Percentiles rank a stretch among this genome's conserved stretches.
Conservation (phyloP, 2,888 invertebrate species). For the Nemurella pictetii region DNA sequence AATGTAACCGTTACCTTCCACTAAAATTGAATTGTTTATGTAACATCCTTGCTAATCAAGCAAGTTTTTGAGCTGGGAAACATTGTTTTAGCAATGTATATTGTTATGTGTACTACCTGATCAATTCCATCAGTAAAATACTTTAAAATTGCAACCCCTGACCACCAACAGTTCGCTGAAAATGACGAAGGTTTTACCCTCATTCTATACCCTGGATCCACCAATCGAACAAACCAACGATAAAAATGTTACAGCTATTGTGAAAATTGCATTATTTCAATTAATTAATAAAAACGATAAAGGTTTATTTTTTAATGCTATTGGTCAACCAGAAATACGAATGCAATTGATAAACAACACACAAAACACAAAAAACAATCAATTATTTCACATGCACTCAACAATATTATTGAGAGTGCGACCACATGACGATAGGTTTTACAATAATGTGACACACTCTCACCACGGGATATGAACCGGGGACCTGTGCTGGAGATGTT, state of each 20-base stretch:
- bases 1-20: no score
- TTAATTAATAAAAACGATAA: constrained; percentile 40
- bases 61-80: no score
- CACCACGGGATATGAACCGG: not conserved
- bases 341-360: constrained; percentile 38
- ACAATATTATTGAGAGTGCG: constrained; percentile 40
- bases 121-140: not conserved
- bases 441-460: not conserved
- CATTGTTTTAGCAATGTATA: no score
- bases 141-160: not conserved
- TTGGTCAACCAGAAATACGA: constrained; percentile 39
- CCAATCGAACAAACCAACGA: not conserved
- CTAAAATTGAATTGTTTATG: no score
- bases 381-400: constrained; percentile 43
- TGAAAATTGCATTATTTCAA: constrained; percentile 43
- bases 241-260: constrained; percentile 14
- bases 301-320: constrained; percentile 37
- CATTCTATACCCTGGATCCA: not conserved
- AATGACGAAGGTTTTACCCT: not conserved
- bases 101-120: no score
- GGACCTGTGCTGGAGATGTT: not conserved
- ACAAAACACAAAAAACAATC: constrained; percentile 40
- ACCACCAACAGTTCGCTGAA: not conserved
- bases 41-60: no score
- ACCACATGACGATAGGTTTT: constrained; percentile 34